Percentiles rank a stretch among this genome's conserved stretches.
Evolutionary conservation across 1,140 invertebrate genomes (phyloP).

Genomic region (Coelopa frigida): DNA sequence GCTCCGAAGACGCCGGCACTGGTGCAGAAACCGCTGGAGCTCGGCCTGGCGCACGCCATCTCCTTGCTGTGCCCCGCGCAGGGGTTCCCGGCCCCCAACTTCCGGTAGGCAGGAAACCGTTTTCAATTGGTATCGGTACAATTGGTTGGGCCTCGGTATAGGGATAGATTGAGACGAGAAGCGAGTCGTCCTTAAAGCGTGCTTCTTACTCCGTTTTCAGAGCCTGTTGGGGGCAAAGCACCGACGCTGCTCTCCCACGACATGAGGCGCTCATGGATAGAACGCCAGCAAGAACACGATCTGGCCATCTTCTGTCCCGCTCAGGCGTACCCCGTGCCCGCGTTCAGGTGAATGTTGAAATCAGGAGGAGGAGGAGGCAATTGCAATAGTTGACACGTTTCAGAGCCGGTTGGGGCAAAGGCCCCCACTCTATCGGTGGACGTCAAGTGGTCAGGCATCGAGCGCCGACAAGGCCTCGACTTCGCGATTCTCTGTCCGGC

Average conservation of each 20-base stretch:
- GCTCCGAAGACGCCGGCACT: slow-evolving; percentile 20
- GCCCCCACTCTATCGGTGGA: slow-evolving; percentile 60
- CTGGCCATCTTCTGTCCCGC: slow-evolving; percentile 48
- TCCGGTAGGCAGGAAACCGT: slow-evolving; percentile 26
- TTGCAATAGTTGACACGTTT: too few relatives aligned
- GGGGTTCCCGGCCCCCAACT: slow-evolving; percentile 45
- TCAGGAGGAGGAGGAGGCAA: too few relatives aligned
- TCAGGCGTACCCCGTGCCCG: slow-evolving; percentile 49
- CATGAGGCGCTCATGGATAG: slow-evolving; percentile 51
- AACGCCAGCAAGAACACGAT: slow-evolving; percentile 27
- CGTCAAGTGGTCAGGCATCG: slow-evolving; percentile 58
- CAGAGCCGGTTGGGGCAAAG: slow-evolving; percentile 67
- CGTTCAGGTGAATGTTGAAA: slow-evolving; percentile 45
- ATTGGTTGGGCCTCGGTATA: too few relatives aligned
- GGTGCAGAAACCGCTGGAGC: slow-evolving; percentile 46
- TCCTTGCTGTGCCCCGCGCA: slow-evolving; percentile 57
- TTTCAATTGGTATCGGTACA: too few relatives aligned
- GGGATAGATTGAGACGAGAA: too few relatives aligned
- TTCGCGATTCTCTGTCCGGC: slow-evolving; percentile 57
- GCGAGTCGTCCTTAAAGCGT: too few relatives aligned
- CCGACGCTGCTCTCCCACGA: slow-evolving; percentile 59
- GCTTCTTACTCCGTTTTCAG: slow-evolving; percentile 52
- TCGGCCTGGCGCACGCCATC: slow-evolving; percentile 45
- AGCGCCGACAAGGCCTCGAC: slow-evolving; percentile 43
- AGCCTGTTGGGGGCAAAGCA: slow-evolving; percentile 60